Conservation (phyloP, 1,140 invertebrate genomes). For the Euborellia annulipes region DNA sequence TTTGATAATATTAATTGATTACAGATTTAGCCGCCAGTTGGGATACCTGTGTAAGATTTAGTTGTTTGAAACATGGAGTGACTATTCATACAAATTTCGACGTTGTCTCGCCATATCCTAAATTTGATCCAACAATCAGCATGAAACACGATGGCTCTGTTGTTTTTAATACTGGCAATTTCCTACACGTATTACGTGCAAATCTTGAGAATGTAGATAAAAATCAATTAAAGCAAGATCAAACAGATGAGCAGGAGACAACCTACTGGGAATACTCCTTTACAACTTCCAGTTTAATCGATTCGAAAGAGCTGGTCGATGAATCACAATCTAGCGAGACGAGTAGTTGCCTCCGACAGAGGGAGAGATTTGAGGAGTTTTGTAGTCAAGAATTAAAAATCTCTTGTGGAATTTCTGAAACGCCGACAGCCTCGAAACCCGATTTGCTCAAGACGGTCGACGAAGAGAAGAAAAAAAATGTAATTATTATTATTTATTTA, state of each 20-base stretch:
- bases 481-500: conserved; percentile 1
- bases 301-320: too few relatives aligned
- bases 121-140: conserved; percentile 40
- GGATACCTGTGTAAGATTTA: conserved; percentile 36
- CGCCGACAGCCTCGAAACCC: not conserved
- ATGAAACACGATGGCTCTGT: conserved; percentile 45
- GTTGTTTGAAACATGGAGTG: conserved; percentile 47
- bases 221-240: too few relatives aligned
- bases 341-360: too few relatives aligned
- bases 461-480: not conserved
- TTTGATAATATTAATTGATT: too few relatives aligned
- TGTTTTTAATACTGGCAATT: conserved; percentile 54
- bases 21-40: conserved; percentile 39
- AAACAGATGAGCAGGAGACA: too few relatives aligned
- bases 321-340: too few relatives aligned
- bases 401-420: too few relatives aligned
- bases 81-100: conserved; percentile 53
- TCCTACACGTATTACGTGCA: conserved; percentile 43
- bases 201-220: conserved; percentile 27
- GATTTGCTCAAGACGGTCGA: conserved; percentile 7
- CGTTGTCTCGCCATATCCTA: conserved; percentile 47
- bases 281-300: too few relatives aligned
- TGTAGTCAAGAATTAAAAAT: too few relatives aligned
- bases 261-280: too few relatives aligned
- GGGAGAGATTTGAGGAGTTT: too few relatives aligned